Percentiles rank a stretch among this genome's conserved stretches.
phyloP scores from a whole-genome alignment of 2,113 vertebrate species.

The Ivindomyrus marchei region DNA sequence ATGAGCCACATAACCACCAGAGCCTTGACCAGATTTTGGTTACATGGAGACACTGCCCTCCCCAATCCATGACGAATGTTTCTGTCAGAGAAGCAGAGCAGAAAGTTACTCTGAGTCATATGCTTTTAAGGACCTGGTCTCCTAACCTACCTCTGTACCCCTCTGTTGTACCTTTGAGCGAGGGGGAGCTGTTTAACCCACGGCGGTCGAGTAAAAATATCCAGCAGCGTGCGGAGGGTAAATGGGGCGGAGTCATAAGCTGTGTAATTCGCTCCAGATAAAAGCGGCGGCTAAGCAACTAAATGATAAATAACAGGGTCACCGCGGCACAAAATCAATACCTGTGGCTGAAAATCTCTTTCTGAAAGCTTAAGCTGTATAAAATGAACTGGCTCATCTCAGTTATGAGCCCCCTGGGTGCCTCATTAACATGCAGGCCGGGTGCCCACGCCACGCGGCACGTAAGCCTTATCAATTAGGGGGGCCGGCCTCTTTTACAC shows the following conservation, averaged over 20 bases:
- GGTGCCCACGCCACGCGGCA: background rate
- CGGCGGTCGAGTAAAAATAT: background rate
- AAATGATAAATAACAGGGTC: constrained; percentile 13
- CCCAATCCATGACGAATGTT: background rate
- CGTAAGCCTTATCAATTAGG: background rate
- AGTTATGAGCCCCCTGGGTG: constrained; percentile 39
- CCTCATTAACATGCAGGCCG: constrained; percentile 8
- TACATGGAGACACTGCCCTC: background rate
- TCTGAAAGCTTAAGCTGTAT: constrained; percentile 10
- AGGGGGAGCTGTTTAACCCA: background rate
- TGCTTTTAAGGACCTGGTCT: background rate
- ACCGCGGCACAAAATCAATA: constrained; percentile 15
- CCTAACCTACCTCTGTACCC: background rate
- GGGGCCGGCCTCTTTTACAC: background rate
- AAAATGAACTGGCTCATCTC: constrained; percentile 29
- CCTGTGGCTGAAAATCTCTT: constrained; percentile 6
- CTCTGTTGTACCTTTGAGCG: background rate
- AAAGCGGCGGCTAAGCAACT: constrained; percentile 9
- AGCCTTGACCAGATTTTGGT: background rate
- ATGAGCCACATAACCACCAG: background rate
- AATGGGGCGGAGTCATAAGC: background rate
- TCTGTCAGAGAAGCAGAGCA: background rate
- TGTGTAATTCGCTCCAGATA: constrained; percentile 10
- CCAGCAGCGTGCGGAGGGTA: background rate
- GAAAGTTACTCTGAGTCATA: background rate